These are phyloP conservation scores for Chalcosyrphus nemorum DNA, from an alignment of 2,888 invertebrate species.

Conservation along the genomic window DNA sequence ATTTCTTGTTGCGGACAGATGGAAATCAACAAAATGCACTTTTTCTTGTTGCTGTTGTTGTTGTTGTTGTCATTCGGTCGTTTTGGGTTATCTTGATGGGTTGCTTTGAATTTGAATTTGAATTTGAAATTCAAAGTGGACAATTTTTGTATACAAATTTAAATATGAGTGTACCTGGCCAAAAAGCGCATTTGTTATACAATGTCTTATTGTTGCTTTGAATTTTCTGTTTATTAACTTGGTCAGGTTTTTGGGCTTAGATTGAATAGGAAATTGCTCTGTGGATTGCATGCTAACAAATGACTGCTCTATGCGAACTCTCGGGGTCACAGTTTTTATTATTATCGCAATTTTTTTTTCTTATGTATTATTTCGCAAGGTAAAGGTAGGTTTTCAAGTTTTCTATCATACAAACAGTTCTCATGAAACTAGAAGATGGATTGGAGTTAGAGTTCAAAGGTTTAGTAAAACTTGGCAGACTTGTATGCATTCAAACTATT, in stretches of 20 bases:
- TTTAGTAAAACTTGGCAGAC: too few relatives aligned
- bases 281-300: slow-evolving; percentile 32
- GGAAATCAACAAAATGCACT: slow-evolving; percentile 68
- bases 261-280: slow-evolving; percentile 2
- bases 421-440: not conserved
- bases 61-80: slow-evolving; percentile 1
- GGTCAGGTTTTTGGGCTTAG: slow-evolving; percentile 43
- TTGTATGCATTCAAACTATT: too few relatives aligned
- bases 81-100: slow-evolving; percentile 65
- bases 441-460: not conserved
- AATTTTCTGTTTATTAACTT: slow-evolving; percentile 43
- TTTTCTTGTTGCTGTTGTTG: slow-evolving; percentile 30
- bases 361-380: not conserved
- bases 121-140: slow-evolving; percentile 67
- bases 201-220: too few relatives aligned
- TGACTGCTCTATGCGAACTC: slow-evolving; percentile 1
- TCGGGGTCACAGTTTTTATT: slow-evolving; percentile 36
- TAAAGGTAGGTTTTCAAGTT: not conserved
- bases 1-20: slow-evolving; percentile 68
- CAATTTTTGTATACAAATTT: slow-evolving; percentile 58
- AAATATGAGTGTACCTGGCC: slow-evolving; percentile 29
- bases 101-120: slow-evolving; percentile 57
- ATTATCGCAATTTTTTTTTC: not conserved
- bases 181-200: slow-evolving; percentile 32
- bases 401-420: not conserved